Conservation (phyloP, 1,140 invertebrate genomes). For the Drosophila auraria region DNA sequence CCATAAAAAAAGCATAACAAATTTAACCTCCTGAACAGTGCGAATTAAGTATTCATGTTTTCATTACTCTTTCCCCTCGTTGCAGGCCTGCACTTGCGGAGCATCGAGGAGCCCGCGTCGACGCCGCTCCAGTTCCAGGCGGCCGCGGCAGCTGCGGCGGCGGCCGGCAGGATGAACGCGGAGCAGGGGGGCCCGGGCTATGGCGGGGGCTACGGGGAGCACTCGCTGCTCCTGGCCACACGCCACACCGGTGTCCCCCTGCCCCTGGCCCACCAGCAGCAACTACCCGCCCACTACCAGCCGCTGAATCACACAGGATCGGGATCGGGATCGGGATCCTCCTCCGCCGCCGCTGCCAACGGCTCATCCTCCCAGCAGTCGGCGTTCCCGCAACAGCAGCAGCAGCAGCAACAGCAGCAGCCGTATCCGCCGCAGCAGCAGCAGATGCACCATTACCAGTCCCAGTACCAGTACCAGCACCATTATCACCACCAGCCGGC, state of each 20-base stretch:
- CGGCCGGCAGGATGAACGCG: conserved; percentile 87
- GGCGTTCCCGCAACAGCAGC: conserved; percentile 49
- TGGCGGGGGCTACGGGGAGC: conserved; percentile 85
- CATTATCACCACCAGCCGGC: conserved; percentile 81
- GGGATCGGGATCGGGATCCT: conserved; percentile 22
- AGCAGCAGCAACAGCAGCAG: conserved; percentile 26
- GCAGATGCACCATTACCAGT: conserved; percentile 44
- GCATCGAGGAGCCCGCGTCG: conserved; percentile 89
- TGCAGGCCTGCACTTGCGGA: conserved; percentile 92
- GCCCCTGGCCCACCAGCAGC: conserved; percentile 80
- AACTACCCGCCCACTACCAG: conserved; percentile 71
- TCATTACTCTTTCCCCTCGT: conserved; percentile 47
- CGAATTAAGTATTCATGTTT: conserved; percentile 48
- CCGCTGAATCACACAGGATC: conserved; percentile 52
- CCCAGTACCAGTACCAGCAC: conserved; percentile 57
- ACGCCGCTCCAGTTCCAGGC: conserved; percentile 65
- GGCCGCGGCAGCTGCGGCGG: conserved; percentile 11
- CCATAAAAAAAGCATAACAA: conserved; percentile 5
- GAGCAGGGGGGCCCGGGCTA: conserved; percentile 87
- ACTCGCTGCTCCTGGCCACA: conserved; percentile 85
- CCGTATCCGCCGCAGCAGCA: conserved; percentile 40
- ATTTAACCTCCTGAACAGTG: conserved; percentile 24
- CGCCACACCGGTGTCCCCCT: conserved; percentile 86
- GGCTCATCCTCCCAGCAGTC: conserved; percentile 44
- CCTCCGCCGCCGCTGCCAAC: conserved; percentile 22